Percentiles rank a stretch among this genome's conserved stretches.
phyloP scores from a whole-genome alignment of 2,888 invertebrate genomes.

The Schrankia costaestrigalis region DNA sequence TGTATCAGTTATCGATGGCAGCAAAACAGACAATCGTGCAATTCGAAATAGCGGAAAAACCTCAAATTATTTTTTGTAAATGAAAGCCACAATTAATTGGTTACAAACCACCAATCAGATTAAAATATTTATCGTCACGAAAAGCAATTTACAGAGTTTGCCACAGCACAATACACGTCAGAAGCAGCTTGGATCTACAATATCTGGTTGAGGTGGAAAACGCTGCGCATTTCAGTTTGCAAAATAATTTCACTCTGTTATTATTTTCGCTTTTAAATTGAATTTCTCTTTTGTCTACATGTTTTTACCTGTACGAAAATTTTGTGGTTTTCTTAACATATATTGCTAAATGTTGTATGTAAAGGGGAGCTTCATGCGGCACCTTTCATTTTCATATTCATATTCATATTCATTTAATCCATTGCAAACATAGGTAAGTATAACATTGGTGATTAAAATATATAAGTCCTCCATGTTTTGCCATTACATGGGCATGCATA shows the following conservation, averaged over 20 bases:
- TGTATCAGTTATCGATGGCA: not conserved
- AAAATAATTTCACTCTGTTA: conserved; percentile 47
- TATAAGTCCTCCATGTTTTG: too few species aligned
- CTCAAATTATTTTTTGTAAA: conserved; percentile 39
- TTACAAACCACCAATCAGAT: conserved; percentile 74
- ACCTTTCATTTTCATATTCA: too few species aligned
- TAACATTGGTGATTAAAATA: too few species aligned
- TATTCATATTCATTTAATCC: too few species aligned
- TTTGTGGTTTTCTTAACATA: too few species aligned
- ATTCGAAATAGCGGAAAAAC: too few species aligned
- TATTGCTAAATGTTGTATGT: too few species aligned
- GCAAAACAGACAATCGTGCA: too few species aligned
- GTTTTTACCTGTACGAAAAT: conserved; percentile 12
- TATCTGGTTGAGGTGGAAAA: conserved; percentile 59
- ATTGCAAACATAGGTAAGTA: too few species aligned
- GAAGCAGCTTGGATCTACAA: conserved; percentile 66
- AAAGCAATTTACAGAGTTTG: conserved; percentile 75
- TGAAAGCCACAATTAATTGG: conserved; percentile 74
- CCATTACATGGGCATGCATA: too few species aligned
- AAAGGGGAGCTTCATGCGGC: too few species aligned
- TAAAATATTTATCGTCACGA: conserved; percentile 77
- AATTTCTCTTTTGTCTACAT: conserved; percentile 28
- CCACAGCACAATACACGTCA: conserved; percentile 73
- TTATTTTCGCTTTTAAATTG: conserved; percentile 38
- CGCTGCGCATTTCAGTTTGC: conserved; percentile 52